Evolutionary conservation across 2,888 invertebrate species (phyloP).

Genomic region (Resseliella maxima): DNA sequence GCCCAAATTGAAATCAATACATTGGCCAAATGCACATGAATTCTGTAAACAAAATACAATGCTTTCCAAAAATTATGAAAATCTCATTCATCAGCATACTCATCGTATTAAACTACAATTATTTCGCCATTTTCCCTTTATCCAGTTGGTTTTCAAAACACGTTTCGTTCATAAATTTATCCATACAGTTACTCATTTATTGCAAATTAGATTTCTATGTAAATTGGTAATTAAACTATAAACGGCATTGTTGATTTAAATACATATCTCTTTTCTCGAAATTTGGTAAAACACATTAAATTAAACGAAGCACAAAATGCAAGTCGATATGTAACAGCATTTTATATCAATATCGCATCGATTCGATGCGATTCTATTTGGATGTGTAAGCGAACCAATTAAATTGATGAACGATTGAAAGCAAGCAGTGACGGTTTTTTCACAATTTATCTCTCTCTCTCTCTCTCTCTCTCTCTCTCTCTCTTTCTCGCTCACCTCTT

Average conservation of each 20-base stretch:
- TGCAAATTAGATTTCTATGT: slow-evolving; percentile 16
- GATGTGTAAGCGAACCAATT: slow-evolving; percentile 24
- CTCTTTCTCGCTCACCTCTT: no score
- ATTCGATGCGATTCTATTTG: background rate
- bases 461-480: no score
- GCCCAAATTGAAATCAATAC: no score
- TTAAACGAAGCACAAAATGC: background rate
- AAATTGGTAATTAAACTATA: slow-evolving; percentile 3
- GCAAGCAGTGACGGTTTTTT: background rate
- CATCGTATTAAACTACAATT: no score
- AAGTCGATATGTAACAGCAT: background rate
- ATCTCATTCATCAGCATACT: no score
- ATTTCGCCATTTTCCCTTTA: no score
- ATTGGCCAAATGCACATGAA: no score
- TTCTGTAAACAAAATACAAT: no score
- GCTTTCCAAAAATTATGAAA: no score
- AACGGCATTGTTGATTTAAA: background rate
- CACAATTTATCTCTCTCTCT: background rate
- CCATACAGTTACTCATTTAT: background rate
- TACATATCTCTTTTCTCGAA: no score
- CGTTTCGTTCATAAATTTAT: background rate
- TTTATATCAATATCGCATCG: background rate
- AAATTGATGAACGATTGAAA: slow-evolving; percentile 20
- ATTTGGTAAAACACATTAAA: background rate
- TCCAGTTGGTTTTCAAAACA: no score